Evolutionary conservation across 1,140 invertebrate species (phyloP).

Genomic region (Solen grandis): DNA sequence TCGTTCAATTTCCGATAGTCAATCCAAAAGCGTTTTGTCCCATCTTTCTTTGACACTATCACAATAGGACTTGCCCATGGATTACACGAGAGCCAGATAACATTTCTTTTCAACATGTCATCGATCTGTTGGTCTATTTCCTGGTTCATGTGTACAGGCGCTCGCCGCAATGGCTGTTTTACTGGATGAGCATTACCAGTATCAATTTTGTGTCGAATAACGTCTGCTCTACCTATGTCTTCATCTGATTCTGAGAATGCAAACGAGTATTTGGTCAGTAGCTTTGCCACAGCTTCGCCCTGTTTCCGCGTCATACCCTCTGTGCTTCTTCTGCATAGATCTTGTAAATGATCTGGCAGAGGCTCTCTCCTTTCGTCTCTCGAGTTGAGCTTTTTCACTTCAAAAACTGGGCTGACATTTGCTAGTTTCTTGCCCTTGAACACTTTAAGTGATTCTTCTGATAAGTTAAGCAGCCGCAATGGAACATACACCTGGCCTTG

Average conservation of each 20-base stretch:
- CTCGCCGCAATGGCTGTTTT: conserved; percentile 35
- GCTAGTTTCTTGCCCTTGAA: neutral
- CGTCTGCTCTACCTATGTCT: too few relatives aligned
- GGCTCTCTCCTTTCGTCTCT: too few relatives aligned
- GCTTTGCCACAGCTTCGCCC: neutral
- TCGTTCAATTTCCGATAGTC: too few relatives aligned
- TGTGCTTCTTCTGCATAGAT: conserved; percentile 5
- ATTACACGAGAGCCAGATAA: too few relatives aligned
- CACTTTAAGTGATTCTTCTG: neutral
- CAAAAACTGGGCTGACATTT: neutral
- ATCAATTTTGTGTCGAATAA: conserved; percentile 50
- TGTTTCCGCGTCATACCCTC: neutral
- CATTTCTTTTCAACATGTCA: too few relatives aligned
- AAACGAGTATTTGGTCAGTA: too few relatives aligned
- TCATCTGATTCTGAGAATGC: too few relatives aligned
- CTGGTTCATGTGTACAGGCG: conserved; percentile 20
- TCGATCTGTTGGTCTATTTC: too few relatives aligned
- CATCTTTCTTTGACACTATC: too few relatives aligned
- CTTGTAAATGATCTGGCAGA: conserved; percentile 23
- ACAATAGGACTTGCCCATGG: too few relatives aligned
- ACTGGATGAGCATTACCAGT: too few relatives aligned
- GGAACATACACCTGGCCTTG: neutral
- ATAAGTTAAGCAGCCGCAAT: neutral
- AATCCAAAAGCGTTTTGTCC: too few relatives aligned
- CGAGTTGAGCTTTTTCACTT: neutral